Percentiles rank a stretch among this genome's conserved stretches.
Conservation (phyloP, 2,113 vertebrate species). For the Prochilodus magdalenae region DNA sequence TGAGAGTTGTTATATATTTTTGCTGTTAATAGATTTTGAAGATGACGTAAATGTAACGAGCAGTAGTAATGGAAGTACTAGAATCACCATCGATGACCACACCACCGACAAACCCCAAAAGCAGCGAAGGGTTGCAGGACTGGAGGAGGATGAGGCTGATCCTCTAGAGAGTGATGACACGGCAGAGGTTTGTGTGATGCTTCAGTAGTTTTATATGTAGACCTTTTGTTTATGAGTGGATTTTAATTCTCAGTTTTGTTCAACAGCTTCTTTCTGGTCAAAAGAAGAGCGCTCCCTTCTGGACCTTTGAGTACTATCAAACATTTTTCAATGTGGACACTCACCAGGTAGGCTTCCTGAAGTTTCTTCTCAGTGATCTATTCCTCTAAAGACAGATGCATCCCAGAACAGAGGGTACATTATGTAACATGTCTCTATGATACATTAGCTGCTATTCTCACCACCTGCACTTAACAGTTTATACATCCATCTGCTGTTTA, state of each 20-base stretch:
- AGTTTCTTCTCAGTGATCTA: not conserved
- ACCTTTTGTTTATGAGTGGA: not conserved
- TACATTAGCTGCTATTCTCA: no score
- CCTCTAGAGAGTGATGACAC: conserved; percentile 82
- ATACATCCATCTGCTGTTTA: no score
- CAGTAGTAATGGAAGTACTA: conserved; percentile 78
- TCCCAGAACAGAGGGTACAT: no score
- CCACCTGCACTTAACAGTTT: no score
- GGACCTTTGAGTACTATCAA: conserved; percentile 98
- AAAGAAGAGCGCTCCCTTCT: conserved; percentile 92
- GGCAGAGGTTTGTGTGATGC: conserved; percentile 79
- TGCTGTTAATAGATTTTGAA: conserved; percentile 84
- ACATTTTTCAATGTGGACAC: conserved; percentile 94
- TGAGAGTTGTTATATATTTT: no score
- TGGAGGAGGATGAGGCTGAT: conserved; percentile 81
- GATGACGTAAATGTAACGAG: conserved; percentile 78
- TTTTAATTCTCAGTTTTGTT: not conserved
- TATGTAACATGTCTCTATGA: no score
- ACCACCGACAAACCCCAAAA: conserved; percentile 65
- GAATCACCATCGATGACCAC: conserved; percentile 85
- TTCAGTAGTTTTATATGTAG: not conserved
- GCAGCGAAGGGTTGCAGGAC: conserved; percentile 64
- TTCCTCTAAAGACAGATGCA: no score
- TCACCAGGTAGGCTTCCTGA: conserved; percentile 78
- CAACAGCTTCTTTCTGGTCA: conserved; percentile 87